phyloP scores from a whole-genome alignment of 2,888 invertebrate species.

The Ferrisia virgata region DNA sequence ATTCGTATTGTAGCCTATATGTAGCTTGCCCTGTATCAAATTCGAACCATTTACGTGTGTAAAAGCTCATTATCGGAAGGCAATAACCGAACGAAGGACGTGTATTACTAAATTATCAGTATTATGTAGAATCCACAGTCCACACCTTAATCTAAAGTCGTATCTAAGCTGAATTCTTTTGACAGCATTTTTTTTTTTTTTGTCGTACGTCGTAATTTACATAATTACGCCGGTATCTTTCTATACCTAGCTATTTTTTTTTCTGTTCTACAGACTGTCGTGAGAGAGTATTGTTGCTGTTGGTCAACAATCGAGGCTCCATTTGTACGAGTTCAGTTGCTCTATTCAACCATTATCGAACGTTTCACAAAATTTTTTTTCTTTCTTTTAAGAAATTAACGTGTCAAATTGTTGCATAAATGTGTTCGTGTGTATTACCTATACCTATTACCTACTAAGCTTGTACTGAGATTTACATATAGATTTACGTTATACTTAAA shows the following conservation, averaged over 20 bases:
- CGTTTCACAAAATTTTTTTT: slow-evolving; percentile 2
- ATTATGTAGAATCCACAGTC: too few relatives aligned
- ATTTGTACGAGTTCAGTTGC: background rate
- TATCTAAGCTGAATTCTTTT: background rate
- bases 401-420: background rate
- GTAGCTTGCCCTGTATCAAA: background rate
- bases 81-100: slow-evolving; percentile 22
- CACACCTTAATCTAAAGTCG: background rate
- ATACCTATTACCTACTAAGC: too few relatives aligned
- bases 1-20: too few relatives aligned
- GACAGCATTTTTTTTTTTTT: background rate
- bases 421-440: background rate
- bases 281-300: slow-evolving; percentile 3
- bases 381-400: background rate
- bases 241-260: background rate
- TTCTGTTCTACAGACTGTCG: background rate
- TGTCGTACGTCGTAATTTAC: background rate
- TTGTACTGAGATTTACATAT: background rate
- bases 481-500: background rate
- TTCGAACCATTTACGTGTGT: too few relatives aligned
- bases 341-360: background rate
- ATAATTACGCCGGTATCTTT: background rate
- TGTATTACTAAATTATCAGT: background rate
- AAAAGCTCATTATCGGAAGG: too few relatives aligned
- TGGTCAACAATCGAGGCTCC: background rate